phyloP scores from a whole-genome alignment of 2,113 vertebrate species.

The Gobiocypris rarus region DNA sequence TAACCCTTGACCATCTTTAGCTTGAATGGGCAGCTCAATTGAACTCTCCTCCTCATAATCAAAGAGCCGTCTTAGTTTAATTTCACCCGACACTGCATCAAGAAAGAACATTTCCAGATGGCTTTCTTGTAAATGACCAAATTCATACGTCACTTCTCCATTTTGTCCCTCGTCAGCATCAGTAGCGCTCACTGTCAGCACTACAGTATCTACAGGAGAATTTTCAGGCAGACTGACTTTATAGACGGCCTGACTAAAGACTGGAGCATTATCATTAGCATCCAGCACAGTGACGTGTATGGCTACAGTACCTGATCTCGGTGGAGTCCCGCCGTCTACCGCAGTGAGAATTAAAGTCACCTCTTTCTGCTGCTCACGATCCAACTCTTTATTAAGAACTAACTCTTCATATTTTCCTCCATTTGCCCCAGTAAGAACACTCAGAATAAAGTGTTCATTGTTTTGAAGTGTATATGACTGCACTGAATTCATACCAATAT shows the following conservation, averaged over 20 bases:
- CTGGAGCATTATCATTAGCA: constrained; percentile 67
- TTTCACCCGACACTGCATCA: constrained; percentile 51
- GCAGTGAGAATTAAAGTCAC: constrained; percentile 62
- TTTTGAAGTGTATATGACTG: no score
- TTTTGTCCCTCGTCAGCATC: constrained; percentile 67
- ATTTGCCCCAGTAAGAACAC: background rate
- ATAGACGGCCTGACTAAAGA: constrained; percentile 46
- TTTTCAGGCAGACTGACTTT: no score
- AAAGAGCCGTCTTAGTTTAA: constrained; percentile 46
- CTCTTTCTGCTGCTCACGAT: constrained; percentile 63
- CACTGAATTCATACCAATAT: no score
- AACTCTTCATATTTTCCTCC: constrained; percentile 28
- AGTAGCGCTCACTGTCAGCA: constrained; percentile 55
- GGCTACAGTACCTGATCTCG: constrained; percentile 61
- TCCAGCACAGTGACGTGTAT: constrained; percentile 65
- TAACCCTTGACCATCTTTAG: constrained; percentile 59
- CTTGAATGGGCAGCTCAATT: constrained; percentile 57
- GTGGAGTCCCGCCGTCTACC: constrained; percentile 66
- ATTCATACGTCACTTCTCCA: constrained; percentile 70
- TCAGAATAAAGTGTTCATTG: no score
- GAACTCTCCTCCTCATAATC: constrained; percentile 61
- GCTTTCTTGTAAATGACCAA: constrained; percentile 36
- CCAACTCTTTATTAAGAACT: constrained; percentile 53
- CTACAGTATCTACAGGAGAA: no score
- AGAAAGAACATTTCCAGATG: background rate